These are phyloP conservation scores for Arion vulgaris DNA, from an alignment of 1,140 invertebrate genomes.

Conservation along the genomic window DNA sequence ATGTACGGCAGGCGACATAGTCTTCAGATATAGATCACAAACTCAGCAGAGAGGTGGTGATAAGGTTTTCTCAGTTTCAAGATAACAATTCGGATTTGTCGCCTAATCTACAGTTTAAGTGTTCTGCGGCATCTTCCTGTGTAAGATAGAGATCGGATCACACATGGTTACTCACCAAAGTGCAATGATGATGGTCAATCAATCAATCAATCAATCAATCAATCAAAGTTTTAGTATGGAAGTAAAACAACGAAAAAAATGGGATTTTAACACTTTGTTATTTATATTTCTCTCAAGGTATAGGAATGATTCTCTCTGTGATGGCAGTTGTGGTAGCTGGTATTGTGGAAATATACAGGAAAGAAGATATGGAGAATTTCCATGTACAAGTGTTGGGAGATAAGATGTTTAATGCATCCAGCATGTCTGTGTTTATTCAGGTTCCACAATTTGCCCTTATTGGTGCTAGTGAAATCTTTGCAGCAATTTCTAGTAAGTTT, in stretches of 20 bases:
- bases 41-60: no score
- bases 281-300: constrained; percentile 52
- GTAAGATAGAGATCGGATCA: no score
- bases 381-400: constrained; percentile 49
- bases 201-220: no score
- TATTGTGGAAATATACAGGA: constrained; percentile 71
- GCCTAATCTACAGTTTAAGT: no score
- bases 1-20: no score
- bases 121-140: no score
- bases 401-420: constrained; percentile 51
- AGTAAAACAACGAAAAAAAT: not conserved
- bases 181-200: no score
- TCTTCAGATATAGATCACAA: no score
- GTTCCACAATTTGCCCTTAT: constrained; percentile 75
- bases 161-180: no score
- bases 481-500: constrained; percentile 56
- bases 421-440: constrained; percentile 68
- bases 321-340: constrained; percentile 72
- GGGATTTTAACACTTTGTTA: not conserved
- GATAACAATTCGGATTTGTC: no score
- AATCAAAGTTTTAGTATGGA: no score
- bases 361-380: constrained; percentile 51
- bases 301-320: constrained; percentile 73
- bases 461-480: constrained; percentile 75
- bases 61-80: no score